Percentiles rank a stretch among this genome's conserved stretches.
Evolutionary conservation across 2,113 vertebrate species (phyloP).

Genomic region (Elephas maximus): DNA sequence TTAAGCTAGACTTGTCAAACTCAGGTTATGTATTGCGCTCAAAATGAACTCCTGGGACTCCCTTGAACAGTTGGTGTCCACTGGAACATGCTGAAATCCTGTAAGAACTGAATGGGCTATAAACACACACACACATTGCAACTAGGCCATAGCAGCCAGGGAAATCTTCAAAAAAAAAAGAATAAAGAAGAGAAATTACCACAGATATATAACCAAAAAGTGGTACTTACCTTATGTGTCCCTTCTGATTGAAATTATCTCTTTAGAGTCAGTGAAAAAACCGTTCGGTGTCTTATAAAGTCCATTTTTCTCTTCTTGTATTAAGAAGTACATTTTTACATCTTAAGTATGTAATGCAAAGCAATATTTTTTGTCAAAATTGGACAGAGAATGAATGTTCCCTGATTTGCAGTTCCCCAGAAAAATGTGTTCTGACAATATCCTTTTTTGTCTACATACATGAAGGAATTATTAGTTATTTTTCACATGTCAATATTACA

Average conservation of each 20-base stretch:
- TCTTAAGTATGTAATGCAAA: not conserved
- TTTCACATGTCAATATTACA: not conserved
- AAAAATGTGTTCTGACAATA: constrained; percentile 19
- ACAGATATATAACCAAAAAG: not conserved
- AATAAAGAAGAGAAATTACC: not conserved
- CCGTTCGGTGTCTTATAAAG: not conserved
- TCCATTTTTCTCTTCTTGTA: not conserved
- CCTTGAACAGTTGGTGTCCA: constrained; percentile 33
- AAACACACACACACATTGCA: not conserved
- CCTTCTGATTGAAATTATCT: not conserved
- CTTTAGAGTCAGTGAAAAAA: not conserved
- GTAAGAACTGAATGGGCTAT: constrained; percentile 36
- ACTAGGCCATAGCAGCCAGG: not conserved
- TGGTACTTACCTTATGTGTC: not conserved
- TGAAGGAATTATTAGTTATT: not conserved
- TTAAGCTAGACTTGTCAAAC: constrained; percentile 76
- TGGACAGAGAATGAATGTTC: not conserved
- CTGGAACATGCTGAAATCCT: constrained; percentile 68
- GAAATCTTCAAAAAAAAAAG: not conserved
- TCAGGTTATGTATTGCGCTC: constrained; percentile 79
- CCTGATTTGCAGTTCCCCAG: not conserved
- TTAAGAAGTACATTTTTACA: not conserved
- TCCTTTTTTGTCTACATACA: not conserved
- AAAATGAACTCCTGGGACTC: constrained; percentile 52
- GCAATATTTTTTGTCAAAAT: not conserved